phyloP scores from a whole-genome alignment of 2,113 vertebrate species.

The Macrotis lagotis region DNA sequence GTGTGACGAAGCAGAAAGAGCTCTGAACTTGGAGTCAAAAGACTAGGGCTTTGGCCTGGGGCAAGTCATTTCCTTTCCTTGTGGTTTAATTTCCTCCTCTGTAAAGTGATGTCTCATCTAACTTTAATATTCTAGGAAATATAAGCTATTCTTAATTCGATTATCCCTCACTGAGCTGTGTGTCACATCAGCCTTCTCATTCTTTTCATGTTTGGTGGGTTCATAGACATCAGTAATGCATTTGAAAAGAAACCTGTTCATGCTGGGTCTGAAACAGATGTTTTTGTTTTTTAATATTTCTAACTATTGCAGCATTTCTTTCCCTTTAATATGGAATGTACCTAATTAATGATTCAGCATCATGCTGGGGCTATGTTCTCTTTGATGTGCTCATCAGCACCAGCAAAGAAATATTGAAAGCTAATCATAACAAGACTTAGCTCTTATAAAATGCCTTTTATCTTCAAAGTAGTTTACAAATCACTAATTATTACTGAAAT shows the following conservation, averaged over 20 bases:
- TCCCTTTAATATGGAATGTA: conserved; percentile 62
- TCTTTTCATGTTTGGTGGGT: background rate
- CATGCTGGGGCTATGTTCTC: conserved; percentile 47
- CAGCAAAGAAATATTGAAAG: conserved; percentile 52
- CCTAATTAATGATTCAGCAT: conserved; percentile 68
- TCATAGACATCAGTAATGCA: background rate
- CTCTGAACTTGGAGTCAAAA: background rate
- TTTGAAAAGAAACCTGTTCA: conserved; percentile 49
- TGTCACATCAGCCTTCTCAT: background rate
- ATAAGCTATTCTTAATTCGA: background rate
- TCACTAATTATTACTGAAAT: conserved; percentile 67
- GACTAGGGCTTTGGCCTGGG: background rate
- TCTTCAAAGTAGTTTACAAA: conserved; percentile 74
- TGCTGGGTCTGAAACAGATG: conserved; percentile 41
- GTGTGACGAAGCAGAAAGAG: background rate
- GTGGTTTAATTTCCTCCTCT: background rate
- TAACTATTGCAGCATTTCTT: conserved; percentile 65
- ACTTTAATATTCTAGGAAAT: background rate
- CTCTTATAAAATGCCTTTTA: conserved; percentile 70
- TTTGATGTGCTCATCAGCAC: conserved; percentile 70
- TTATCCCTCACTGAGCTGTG: background rate
- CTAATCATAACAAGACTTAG: conserved; percentile 57
- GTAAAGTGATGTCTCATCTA: background rate
- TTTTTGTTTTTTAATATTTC: conserved; percentile 58
- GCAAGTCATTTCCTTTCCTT: too few species aligned